Percentiles rank a stretch among this genome's conserved stretches.
Conservation (phyloP, 2,888 invertebrate genomes). For the Arge pagana region DNA sequence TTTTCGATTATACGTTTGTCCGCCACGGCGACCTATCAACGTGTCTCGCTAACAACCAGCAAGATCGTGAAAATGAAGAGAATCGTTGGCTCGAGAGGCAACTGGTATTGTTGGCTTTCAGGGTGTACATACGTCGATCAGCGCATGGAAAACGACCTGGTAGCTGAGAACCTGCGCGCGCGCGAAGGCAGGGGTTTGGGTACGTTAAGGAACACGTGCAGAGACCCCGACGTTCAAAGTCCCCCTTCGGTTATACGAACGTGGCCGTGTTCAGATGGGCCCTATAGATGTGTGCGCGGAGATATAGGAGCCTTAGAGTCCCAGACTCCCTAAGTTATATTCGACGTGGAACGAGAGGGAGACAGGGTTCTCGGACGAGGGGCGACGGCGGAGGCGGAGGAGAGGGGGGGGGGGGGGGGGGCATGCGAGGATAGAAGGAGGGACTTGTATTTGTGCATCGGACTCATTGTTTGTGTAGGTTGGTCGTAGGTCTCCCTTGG, state of each 20-base stretch:
- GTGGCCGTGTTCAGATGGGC: conserved; percentile 51
- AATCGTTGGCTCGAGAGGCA: too few relatives aligned
- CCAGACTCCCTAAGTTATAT: conserved; percentile 43
- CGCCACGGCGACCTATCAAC: too few relatives aligned
- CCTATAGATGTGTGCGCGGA: conserved; percentile 47
- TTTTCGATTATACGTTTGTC: too few relatives aligned
- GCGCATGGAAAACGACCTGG: conserved; percentile 22
- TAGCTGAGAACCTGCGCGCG: conserved; percentile 51
- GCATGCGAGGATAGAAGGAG: conserved; percentile 32
- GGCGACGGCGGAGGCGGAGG: too few relatives aligned
- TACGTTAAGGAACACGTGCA: conserved; percentile 59
- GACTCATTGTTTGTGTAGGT: conserved; percentile 56
- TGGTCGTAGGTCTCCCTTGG: conserved; percentile 33
- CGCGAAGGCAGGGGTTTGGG: conserved; percentile 49
- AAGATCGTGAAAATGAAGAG: too few relatives aligned
- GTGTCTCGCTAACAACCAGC: too few relatives aligned
- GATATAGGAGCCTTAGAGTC: conserved; percentile 46
- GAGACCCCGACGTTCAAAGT: conserved; percentile 51
- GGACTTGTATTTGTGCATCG: conserved; percentile 56
- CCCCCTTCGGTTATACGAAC: conserved; percentile 45
- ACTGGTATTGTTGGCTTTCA: too few relatives aligned
- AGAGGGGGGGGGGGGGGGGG: conserved; percentile 17
- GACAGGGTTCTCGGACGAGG: too few relatives aligned
- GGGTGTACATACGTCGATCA: too few relatives aligned
- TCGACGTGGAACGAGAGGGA: conserved; percentile 19